Evolutionary conservation across 2,888 invertebrate species (phyloP), one percentile per base, ranked within the genome.

Genomic region (Exephanes ischioxanthus): DNA sequence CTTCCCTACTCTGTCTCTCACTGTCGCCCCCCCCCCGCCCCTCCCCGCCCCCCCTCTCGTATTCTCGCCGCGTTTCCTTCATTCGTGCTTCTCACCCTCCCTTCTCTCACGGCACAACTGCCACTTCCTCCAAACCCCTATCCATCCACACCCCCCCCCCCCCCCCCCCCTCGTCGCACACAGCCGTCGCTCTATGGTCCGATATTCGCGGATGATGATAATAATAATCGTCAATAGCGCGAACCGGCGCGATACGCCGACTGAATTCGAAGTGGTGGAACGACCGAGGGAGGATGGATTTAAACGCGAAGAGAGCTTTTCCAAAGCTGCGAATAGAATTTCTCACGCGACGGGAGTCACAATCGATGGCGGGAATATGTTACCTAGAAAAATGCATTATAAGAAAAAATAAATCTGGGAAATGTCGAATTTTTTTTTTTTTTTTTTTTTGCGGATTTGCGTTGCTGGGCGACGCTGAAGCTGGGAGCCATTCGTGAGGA

Each of bases 141-240:
- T 41, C 9, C 33, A 5, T 0, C 26, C 26, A 2, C 26, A 0
- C 22, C 7, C 41, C 9, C 1, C 41, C 41, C 41, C 9, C 41
- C 9, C 9, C 5, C 41, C 5, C 41, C 5, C 37, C 1, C 45
- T 48, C 45, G 45, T 4, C 45, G 3, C 45, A 0, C 63, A 26
- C 63, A 63, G 30, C 33, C 63, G 63, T 66, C 58, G 26, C 68
- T 53, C 55, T 45, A 30, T n/a, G 68, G 30, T 58, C 16, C 79
- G 55, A 53, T 72, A 85, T 80, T 85, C 51, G 79, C 76, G 76
- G 76, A 85, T 82, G 81, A 84, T 80, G 73, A 82, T 85, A 85
- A 85, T 80, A 80, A 79, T 85, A 85, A 85, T 83, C 85, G 85
- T 85, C 85, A 85, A 85, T 85, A 85, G 79, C 85, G 71, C 78